Evolutionary conservation across 2,888 invertebrate species (phyloP), one percentile per base, ranked within the genome.

Genomic region (Loripinus fragilis): DNA sequence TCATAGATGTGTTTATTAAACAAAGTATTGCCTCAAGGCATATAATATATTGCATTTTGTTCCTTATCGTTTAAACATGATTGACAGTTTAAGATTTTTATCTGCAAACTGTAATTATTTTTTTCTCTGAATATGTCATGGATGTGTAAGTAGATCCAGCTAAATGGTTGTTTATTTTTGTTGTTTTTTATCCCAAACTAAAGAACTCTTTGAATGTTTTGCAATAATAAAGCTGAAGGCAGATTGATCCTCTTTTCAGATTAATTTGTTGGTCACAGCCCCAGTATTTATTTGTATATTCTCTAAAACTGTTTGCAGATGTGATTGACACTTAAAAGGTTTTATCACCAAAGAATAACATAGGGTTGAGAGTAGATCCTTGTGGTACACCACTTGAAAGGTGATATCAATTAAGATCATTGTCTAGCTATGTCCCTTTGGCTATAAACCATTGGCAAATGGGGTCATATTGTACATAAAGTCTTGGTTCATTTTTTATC

Each of bases 361-460:
- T 33, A 33, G 60, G 60, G 20, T 20, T 60, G 17, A 60, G 23
- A 10, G 33, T 17, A 33, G 60, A 60, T 60, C 60, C 60, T 33
- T 60, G 60, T 5, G 30, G 60, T 12, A 60, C 33, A 60, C 60
- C 60, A 60, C 60, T 60, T 60, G 60, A 60, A 60, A 20, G 60
- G 30, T 33, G 33, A 20, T 28, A 52, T 52, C 52, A 52, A 25
- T 52, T 52, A 20, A 52, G 52, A 52, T 52, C 7, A 52, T 25
- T 52, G 45, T 52, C 25, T 52, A 52, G 5, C 23, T 25, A 2
- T 52, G 25, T 8, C 52, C 25, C 10, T 52, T 15, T 25, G 52
- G 25, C 52, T 25, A 25, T 52, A 25, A 8, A 25, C 52, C 3
- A 25, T 25, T 25, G 25, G 15, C 8, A 8, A 20, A 20, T 3